phyloP scores from a whole-genome alignment of 2,888 invertebrate genomes.

The Pseudococcus longispinus region DNA sequence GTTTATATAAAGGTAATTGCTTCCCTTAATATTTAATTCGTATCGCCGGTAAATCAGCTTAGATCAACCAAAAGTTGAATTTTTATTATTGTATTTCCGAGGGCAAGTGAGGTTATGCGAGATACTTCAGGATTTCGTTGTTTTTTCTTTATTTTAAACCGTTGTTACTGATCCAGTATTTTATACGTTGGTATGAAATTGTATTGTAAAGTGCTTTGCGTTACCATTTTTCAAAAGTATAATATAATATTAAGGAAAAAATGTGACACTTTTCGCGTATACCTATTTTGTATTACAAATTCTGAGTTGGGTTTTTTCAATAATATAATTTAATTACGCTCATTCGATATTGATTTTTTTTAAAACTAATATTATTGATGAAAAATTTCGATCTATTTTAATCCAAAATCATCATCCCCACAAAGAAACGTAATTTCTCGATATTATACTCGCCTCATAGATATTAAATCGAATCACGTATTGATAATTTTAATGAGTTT shows the following conservation, averaged over 20 bases:
- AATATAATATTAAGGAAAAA: not conserved
- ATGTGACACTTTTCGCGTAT: not conserved
- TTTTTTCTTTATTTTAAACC: not conserved
- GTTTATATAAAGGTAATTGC: constrained; percentile 23
- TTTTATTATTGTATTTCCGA: not conserved
- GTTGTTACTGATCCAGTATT: not conserved
- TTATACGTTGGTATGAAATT: constrained; percentile 4
- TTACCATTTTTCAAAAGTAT: constrained; percentile 8
- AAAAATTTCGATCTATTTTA: not conserved
- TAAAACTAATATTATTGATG: not conserved
- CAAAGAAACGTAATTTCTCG: not conserved
- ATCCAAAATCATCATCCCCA: not conserved
- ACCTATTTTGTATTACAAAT: not conserved
- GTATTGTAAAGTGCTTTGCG: not conserved
- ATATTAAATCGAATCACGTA: not conserved
- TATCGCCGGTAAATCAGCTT: not conserved
- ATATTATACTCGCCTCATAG: not conserved
- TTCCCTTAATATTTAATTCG: not conserved
- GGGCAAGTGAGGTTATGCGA: not conserved
- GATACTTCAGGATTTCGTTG: not conserved
- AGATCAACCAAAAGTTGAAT: not conserved
- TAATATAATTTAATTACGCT: constrained; percentile 7
- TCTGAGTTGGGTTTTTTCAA: not conserved
- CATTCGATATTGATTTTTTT: not conserved
- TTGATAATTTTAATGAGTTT: not conserved